A percentile compares a stretch with the other conserved stretches of the same genome.
Evolutionary conservation across 2,888 invertebrate species (phyloP).

Genomic region (Synergus gifuensis): DNA sequence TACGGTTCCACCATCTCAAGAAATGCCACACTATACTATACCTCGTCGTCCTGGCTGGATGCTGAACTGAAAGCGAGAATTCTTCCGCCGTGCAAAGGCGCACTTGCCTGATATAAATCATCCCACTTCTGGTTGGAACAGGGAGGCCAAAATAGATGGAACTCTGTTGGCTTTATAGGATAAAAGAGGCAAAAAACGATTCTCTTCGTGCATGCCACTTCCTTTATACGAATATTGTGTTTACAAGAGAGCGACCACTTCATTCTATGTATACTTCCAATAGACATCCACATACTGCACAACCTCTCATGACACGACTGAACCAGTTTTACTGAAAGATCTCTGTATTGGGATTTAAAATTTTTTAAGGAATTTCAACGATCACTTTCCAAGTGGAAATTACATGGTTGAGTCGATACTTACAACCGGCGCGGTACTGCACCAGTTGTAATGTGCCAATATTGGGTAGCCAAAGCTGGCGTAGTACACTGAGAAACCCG

Average conservation of each 20-base stretch:
- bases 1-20: not conserved
- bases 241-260: not conserved
- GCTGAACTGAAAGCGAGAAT: constrained; percentile 70
- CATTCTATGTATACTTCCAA: not conserved
- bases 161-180: constrained; percentile 49
- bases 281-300: not conserved
- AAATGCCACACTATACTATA: constrained; percentile 62
- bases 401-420: no score
- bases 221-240: not conserved
- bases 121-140: constrained; percentile 67
- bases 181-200: not conserved
- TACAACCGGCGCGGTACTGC: no score
- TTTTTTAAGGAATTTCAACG: no score
- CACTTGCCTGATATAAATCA: constrained; percentile 73
- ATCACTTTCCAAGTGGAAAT: no score
- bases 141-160: constrained; percentile 71
- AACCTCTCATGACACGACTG: not conserved
- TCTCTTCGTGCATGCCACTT: not conserved
- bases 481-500: no score
- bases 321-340: no score
- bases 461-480: no score
- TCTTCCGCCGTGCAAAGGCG: constrained; percentile 69
- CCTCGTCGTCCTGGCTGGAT: constrained; percentile 67
- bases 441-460: no score
- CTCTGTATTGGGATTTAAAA: no score